Evolutionary conservation across 2,888 invertebrate genomes (phyloP).

Genomic region (Ypsolopha sequella): DNA sequence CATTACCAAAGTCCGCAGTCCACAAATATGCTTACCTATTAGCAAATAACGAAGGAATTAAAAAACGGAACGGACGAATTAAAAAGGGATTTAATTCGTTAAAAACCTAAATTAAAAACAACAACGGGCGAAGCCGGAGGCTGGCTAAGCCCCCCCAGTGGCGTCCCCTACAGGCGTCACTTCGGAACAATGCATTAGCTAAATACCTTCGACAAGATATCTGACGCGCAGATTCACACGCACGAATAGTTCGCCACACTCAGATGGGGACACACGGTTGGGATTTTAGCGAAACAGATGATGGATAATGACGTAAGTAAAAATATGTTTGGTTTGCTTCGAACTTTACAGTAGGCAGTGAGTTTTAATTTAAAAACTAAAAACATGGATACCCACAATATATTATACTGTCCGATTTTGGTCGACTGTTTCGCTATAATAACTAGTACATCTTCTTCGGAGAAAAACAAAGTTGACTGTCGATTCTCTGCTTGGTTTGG

Average conservation of each 20-base stretch:
- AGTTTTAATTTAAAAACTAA: too few species aligned
- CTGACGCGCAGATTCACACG: conserved; percentile 36
- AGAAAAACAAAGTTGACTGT: too few species aligned
- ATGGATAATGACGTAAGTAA: too few species aligned
- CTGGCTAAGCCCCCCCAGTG: conserved; percentile 5
- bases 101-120: conserved; percentile 21
- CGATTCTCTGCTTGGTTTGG: too few species aligned
- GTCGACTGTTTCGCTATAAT: too few species aligned
- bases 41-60: conserved; percentile 3
- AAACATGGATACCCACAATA: too few species aligned
- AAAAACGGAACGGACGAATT: not conserved
- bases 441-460: too few species aligned
- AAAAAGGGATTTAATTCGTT: conserved; percentile 29
- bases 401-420: too few species aligned
- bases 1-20: not conserved
- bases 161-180: conserved; percentile 9
- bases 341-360: too few species aligned
- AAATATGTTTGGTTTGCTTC: too few species aligned
- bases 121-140: conserved; percentile 16
- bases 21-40: not conserved
- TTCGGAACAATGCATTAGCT: conserved; percentile 33
- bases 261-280: too few species aligned
- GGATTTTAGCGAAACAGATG: too few species aligned
- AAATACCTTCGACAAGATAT: conserved; percentile 36
- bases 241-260: conserved; percentile 23